These are phyloP conservation scores for Colistium nudipinnis DNA, from an alignment of 2,113 vertebrate genomes.

Conservation along the genomic window DNA sequence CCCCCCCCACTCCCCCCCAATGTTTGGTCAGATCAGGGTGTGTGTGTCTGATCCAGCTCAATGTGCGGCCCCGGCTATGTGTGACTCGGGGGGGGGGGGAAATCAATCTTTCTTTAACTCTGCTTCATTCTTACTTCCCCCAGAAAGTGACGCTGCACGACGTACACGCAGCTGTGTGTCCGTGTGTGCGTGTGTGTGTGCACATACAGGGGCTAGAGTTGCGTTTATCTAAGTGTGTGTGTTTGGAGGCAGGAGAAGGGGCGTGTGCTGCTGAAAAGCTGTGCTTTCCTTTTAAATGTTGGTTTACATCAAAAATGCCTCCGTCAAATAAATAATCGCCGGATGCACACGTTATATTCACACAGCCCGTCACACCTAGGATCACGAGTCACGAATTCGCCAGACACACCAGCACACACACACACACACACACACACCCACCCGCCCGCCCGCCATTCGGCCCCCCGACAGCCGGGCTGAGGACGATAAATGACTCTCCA, in stretches of 20 bases:
- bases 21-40: slow-evolving; percentile 42
- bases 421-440: not conserved
- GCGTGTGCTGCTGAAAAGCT: slow-evolving; percentile 9
- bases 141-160: slow-evolving; percentile 12
- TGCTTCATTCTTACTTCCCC: slow-evolving; percentile 37
- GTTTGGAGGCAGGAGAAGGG: slow-evolving; percentile 9
- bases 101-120: slow-evolving; percentile 62
- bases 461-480: slow-evolving; percentile 56
- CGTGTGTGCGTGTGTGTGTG: not conserved
- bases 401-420: not conserved
- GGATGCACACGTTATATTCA: slow-evolving; percentile 8
- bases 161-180: slow-evolving; percentile 3
- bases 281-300: too few relatives aligned
- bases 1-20: slow-evolving; percentile 57
- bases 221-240: too few relatives aligned
- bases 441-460: slow-evolving; percentile 57
- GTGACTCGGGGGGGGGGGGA: slow-evolving; percentile 22
- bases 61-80: slow-evolving; percentile 10
- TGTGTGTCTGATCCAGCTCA: slow-evolving; percentile 35
- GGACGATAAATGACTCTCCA: slow-evolving; percentile 65
- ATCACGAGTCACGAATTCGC: too few relatives aligned
- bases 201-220: not conserved
- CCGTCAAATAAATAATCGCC: slow-evolving; percentile 19
- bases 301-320: not conserved
- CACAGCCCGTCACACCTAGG: not conserved